These are phyloP conservation scores for Nomada fucata DNA, from an alignment of 2,888 invertebrate genomes.

Conservation along the genomic window DNA sequence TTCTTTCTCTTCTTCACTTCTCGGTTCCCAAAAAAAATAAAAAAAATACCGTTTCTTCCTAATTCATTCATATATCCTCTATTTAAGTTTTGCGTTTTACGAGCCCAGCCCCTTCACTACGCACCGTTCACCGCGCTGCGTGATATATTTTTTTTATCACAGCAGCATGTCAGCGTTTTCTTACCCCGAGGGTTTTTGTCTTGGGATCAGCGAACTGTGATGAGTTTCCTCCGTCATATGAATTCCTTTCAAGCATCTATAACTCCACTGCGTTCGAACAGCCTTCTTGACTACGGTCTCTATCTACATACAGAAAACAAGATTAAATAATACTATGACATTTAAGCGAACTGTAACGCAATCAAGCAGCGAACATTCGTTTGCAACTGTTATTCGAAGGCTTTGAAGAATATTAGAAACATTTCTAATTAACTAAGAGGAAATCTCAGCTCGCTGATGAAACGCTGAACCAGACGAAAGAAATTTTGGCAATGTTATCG, in stretches of 20 bases:
- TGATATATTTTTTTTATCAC: slow-evolving; percentile 37
- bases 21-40: slow-evolving; percentile 49
- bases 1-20: slow-evolving; percentile 49
- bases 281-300: background rate
- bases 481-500: slow-evolving; percentile 66
- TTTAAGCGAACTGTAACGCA: too few relatives aligned
- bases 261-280: slow-evolving; percentile 12
- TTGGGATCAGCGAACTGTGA: slow-evolving; percentile 52
- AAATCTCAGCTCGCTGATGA: slow-evolving; percentile 62
- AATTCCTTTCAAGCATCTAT: slow-evolving; percentile 9
- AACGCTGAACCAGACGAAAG: slow-evolving; percentile 49
- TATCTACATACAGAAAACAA: background rate
- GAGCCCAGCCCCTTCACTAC: slow-evolving; percentile 71
- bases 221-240: slow-evolving; percentile 21
- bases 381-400: too few relatives aligned
- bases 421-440: background rate
- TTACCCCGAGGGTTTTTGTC: slow-evolving; percentile 15
- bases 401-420: background rate
- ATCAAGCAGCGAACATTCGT: too few relatives aligned
- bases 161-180: slow-evolving; percentile 47
- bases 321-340: too few relatives aligned
- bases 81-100: slow-evolving; percentile 65
- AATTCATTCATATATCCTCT: slow-evolving; percentile 53
- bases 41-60: slow-evolving; percentile 38
- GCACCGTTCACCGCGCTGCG: slow-evolving; percentile 80